Conservation (phyloP, 2,888 invertebrate genomes). For the Drosophila siamana region DNA sequence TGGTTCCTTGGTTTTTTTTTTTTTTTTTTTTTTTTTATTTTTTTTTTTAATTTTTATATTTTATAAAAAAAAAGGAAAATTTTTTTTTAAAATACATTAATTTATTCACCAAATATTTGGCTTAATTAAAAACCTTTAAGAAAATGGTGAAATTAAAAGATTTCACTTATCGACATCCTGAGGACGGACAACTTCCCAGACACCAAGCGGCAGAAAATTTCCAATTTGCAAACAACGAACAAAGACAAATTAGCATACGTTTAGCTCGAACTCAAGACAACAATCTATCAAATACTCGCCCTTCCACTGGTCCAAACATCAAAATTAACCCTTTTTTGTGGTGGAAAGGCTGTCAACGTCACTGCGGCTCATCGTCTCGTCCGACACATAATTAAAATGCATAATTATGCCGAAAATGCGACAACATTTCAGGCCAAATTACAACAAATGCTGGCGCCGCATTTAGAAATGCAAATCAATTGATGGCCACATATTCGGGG, state of each 20-base stretch:
- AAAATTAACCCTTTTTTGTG: slow-evolving; percentile 72
- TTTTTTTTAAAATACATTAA: background rate
- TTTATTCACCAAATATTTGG: background rate
- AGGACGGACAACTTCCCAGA: slow-evolving; percentile 3
- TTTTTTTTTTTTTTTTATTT: too few species aligned
- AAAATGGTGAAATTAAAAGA: slow-evolving; percentile 30
- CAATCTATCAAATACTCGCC: slow-evolving; percentile 47
- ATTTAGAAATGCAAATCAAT: slow-evolving; percentile 83
- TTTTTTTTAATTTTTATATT: background rate
- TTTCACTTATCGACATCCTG: slow-evolving; percentile 21
- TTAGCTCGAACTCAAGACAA: slow-evolving; percentile 61
- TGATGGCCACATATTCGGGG: slow-evolving; percentile 53
- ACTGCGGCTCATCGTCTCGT: slow-evolving; percentile 13
- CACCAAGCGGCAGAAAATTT: slow-evolving; percentile 22
- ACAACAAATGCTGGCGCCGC: slow-evolving; percentile 77
- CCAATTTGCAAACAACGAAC: slow-evolving; percentile 60
- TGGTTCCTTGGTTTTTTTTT: too few species aligned
- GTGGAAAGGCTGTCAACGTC: slow-evolving; percentile 10
- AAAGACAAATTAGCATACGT: slow-evolving; percentile 82
- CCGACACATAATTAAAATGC: slow-evolving; percentile 83
- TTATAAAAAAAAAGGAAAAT: too few species aligned
- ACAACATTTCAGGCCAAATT: slow-evolving; percentile 76
- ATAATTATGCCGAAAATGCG: slow-evolving; percentile 83
- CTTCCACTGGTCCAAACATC: slow-evolving; percentile 26
- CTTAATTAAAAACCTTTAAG: slow-evolving; percentile 3